Evolutionary conservation across 2,888 invertebrate genomes (phyloP).

Genomic region (Catocala nupta): DNA sequence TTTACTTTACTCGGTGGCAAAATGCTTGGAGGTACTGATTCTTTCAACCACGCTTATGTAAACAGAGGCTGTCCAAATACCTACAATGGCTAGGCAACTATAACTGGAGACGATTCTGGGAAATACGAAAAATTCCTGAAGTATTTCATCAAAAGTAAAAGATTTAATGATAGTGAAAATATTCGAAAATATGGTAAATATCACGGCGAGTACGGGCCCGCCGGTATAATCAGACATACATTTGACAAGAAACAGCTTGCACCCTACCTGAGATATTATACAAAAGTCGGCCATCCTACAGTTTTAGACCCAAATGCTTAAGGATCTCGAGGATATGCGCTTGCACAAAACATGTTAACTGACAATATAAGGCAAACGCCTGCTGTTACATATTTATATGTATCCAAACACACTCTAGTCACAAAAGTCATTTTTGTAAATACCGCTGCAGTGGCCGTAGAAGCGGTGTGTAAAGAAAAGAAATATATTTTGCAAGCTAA

Average conservation of each 20-base stretch:
- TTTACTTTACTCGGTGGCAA: conserved; percentile 33
- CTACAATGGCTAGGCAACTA: conserved; percentile 29
- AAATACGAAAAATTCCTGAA: conserved; percentile 26
- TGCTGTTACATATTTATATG: conserved; percentile 27
- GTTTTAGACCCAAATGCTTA: conserved; percentile 34
- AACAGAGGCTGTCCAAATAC: conserved; percentile 12
- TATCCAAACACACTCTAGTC: conserved; percentile 36
- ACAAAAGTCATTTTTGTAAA: conserved; percentile 35
- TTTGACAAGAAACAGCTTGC: conserved; percentile 8
- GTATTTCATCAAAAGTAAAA: conserved; percentile 34
- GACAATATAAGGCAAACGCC: conserved; percentile 34
- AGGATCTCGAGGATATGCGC: conserved; percentile 23
- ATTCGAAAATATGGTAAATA: conserved; percentile 13
- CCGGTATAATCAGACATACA: conserved; percentile 25
- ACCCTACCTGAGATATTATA: conserved; percentile 31
- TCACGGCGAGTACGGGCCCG: conserved; percentile 36
- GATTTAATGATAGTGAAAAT: conserved; percentile 16
- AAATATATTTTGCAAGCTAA: conserved; percentile 28
- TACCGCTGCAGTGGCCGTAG: conserved; percentile 30
- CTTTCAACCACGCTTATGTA: conserved; percentile 29
- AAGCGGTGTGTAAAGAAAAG: conserved; percentile 19
- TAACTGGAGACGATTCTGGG: conserved; percentile 24
- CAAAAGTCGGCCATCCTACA: conserved; percentile 34
- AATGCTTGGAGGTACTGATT: conserved; percentile 31
- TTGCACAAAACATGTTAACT: conserved; percentile 22